Evolutionary conservation across 2,888 invertebrate genomes (phyloP), one percentile per base, ranked within the genome.

Genomic region (Polylopha cassiicola): DNA sequence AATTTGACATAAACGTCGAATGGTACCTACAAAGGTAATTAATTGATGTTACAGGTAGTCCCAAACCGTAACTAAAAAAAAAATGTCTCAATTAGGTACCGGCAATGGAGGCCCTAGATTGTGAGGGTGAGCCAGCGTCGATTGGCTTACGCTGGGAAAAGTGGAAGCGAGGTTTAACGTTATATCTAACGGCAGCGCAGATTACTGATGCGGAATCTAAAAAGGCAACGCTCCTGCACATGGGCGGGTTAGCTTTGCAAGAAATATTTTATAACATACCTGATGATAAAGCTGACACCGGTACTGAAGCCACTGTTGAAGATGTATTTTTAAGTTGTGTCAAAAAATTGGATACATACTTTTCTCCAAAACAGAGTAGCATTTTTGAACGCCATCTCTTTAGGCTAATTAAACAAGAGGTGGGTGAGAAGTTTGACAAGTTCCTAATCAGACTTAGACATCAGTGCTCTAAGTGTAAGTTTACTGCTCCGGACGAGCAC

Each of bases 341-440:
- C 8, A 3, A 43, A 4, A 58, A 53, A 30, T 22, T 54, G 4
- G 46, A 58, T 26, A 44, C 48, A 24, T 59, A 48, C 27, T 59
- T 59, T 24, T 23, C 38, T 3, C 58, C 58, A 1, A 56, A 58
- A 22, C 55, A 56, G 39, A 53, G 47, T 34, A 14, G 23, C 34
- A 2, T 55, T 37, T 41, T 23, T 17, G 63, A 67, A 48, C 31
- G 61, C 5, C 58, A 65, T 44, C 5, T 61, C 2, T 64, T 64
- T 41, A 38, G 61, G 2, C 34, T 49, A 6, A 36, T 59, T 3
- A 61, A 54, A 38, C 61, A 59, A 29, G 57, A 63, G 42, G 27
- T 44, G 26, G 52, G 44, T 1, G 65, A 66, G 22, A 55, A 53
- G 18, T 58, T 67, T 34, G 60, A 55, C 21, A 64, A 61, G 32